Base-by-base conservation (phyloP, 2,797 vertebrate species). In the Notamacropus eugenii region DNA sequence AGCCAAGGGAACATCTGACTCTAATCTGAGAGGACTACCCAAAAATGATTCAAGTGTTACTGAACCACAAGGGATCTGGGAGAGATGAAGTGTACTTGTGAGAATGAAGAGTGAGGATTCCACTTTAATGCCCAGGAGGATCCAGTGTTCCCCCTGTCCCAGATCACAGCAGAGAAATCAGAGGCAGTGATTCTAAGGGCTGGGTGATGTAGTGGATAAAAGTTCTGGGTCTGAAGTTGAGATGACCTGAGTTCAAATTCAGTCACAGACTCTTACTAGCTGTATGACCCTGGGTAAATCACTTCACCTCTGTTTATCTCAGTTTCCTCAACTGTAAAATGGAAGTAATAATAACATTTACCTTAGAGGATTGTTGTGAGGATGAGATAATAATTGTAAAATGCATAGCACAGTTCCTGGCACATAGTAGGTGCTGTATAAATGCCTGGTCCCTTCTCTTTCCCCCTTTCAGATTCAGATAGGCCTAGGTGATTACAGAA, bases 401-500 rank as follows among this genome's bases (percentile, higher is more conserved):
- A 10, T 14, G 0, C 29, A 1, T 22, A 46, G 13, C 67, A 82
- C 40, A 82, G 67, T 24, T 2, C 16, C 19, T 4, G n/a, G n/a
- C 6, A 40, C n/a, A 46, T 46, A 46, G 19, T 82, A 82, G 67
- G 67, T 46, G 19, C 2, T 4, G 10, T 24, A 40, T 40, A 82
- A 82, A 46, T 46, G 8, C 8, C 62, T 19, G 6, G 5, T 74
- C 34, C 8, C 19, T 87, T 87, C 40, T 82, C 40, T 87, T 46
- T 50, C 29, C 31, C 1, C 74, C 31, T 31, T 54, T 54, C 54
- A 27, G 28, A 57, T 24, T 6, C 1, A 5, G 14, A 16, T 27
- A 34, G 52, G 1, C 24, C 55, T 4, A 34, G 0, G 16, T 0
- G 1, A 0, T 24, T 5, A 1, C 24, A 0, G 3, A 29, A 31